These are phyloP conservation scores for Cepaea hortensis DNA, from an alignment of 2,888 invertebrate genomes.

Conservation along the genomic window DNA sequence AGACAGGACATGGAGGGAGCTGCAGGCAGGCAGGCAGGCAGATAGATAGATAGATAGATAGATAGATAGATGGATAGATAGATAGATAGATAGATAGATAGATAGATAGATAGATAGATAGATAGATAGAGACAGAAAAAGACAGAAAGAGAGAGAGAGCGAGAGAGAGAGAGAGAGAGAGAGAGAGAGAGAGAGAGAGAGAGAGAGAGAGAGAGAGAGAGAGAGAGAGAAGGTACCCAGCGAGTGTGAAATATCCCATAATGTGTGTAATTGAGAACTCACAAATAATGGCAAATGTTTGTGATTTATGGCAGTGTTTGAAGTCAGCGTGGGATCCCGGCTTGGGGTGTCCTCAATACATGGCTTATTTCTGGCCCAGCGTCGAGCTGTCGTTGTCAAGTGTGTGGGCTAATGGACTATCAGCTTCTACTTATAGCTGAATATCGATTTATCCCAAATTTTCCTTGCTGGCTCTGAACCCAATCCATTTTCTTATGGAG, in stretches of 20 bases:
- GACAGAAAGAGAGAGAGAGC: not conserved
- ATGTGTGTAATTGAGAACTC: no score
- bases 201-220: not conserved
- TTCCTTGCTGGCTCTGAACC: no score
- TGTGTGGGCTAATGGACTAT: not conserved
- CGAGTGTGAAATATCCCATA: no score
- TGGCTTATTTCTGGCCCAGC: not conserved
- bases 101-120: not conserved
- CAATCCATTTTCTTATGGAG: no score
- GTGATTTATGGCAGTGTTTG: no score
- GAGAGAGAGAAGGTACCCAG: no score
- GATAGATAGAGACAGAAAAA: no score
- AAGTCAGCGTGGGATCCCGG: no score
- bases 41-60: not conserved
- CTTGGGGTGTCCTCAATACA: not conserved
- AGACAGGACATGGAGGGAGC: not conserved
- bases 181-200: not conserved
- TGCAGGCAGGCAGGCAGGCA: no score
- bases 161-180: not conserved
- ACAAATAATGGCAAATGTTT: no score
- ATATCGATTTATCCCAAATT: no score
- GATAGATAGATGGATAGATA: not conserved
- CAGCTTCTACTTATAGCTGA: not conserved
- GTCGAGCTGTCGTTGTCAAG: not conserved
- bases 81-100: slow-evolving; percentile 1